Conservation (phyloP, 2,888 invertebrate genomes). For the Machimus rusticus region DNA sequence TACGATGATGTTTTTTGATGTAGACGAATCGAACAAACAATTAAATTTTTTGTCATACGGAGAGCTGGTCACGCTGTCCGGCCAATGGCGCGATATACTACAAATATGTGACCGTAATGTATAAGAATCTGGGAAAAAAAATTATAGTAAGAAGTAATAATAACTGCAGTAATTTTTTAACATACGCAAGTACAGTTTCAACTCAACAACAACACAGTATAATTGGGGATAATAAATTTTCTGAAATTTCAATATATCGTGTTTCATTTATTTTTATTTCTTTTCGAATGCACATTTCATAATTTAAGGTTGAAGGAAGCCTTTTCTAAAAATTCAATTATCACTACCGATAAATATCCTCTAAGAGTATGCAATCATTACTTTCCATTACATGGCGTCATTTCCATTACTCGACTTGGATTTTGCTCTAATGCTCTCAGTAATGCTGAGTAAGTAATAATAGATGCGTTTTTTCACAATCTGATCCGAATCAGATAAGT, state of each 20-base stretch:
- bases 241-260: neutral
- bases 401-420: too few species aligned
- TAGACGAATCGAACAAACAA: neutral
- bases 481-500: too few species aligned
- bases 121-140: neutral
- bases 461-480: too few species aligned
- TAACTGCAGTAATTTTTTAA: neutral
- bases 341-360: too few species aligned
- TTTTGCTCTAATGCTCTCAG: too few species aligned
- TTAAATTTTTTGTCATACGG: neutral
- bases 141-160: neutral
- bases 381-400: too few species aligned
- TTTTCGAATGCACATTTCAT: neutral
- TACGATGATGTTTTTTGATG: neutral
- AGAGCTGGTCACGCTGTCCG: neutral
- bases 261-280: neutral
- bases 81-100: neutral
- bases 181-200: neutral
- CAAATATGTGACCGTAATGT: neutral
- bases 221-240: neutral
- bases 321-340: too few species aligned
- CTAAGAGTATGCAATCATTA: too few species aligned
- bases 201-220: neutral
- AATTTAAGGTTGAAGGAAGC: neutral
- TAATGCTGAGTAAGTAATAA: too few species aligned